Conservation (phyloP, 2,113 vertebrate species). For the Ctenodactylus gundi region DNA sequence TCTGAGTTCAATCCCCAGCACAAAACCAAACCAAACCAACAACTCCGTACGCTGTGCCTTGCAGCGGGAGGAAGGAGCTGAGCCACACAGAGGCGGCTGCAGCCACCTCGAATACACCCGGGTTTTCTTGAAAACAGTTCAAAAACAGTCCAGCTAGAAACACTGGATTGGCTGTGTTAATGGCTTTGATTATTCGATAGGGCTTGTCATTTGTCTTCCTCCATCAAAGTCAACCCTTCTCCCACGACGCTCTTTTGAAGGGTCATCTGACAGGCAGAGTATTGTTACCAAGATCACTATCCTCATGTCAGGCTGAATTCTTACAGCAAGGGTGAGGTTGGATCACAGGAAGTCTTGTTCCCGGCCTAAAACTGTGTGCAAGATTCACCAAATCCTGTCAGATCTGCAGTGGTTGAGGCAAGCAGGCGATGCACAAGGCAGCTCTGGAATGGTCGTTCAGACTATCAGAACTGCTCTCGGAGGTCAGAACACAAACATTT, state of each 20-base stretch:
- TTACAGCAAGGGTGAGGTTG: not conserved
- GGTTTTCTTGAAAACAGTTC: not conserved
- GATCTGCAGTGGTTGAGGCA: not conserved
- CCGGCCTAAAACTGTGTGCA: not conserved
- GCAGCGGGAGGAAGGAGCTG: not conserved
- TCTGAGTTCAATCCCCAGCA: no score
- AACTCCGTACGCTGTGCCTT: not conserved
- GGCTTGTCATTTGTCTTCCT: no score
- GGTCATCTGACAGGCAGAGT: not conserved
- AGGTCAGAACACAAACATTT: slow-evolving; percentile 6
- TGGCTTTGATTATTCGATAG: not conserved
- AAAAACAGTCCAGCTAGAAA: not conserved
- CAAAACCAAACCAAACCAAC: no score
- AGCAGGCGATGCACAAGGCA: not conserved
- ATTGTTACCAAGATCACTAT: no score
- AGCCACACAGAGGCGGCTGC: not conserved
- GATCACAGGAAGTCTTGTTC: not conserved
- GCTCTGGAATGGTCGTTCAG: not conserved
- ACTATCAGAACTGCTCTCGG: not conserved
- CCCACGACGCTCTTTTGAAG: no score
- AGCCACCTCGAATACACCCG: not conserved
- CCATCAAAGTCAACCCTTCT: no score
- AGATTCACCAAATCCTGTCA: not conserved
- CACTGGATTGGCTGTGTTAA: not conserved
- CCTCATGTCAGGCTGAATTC: not conserved